Evolutionary conservation across 2,888 invertebrate genomes (phyloP), one percentile per base, ranked within the genome.

Genomic region (Lobophora halterata): DNA sequence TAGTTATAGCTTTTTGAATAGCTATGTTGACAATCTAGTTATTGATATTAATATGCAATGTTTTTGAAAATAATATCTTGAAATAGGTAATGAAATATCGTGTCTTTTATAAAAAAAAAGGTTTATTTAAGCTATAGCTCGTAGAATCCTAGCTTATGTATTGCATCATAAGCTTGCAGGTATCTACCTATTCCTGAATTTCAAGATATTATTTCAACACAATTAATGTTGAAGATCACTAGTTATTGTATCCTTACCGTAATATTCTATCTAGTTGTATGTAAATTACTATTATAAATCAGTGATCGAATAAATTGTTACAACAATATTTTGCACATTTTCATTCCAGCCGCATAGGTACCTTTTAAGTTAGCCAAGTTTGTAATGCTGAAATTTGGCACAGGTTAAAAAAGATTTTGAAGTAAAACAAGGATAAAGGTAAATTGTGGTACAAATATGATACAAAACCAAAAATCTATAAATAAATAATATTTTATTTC

Each of bases 291-390:
- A 73, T n/a, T n/a, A n/a, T 69, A 71, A 67, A 76, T 79, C 85
- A 83, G 86, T 87, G 86, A 81, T 86, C 86, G 86, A 88, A 88
- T 86, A 81, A 80, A 77, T 87, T 88, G 88, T 88, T 88, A 88
- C 80, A 80, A 77, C 81, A 81, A 78, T 69, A 56, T 43, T 47
- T 18, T 17, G 4, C 21, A 12, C 24, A 26, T 25, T 11, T 31
- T n/a, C n/a, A n/a, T n/a, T n/a, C n/a, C n/a, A n/a, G n/a, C n/a
- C n/a, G n/a, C n/a, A n/a, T n/a, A n/a, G n/a, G n/a, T n/a, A n/a
- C n/a, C n/a, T n/a, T n/a, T n/a, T n/a, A n/a, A n/a, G n/a, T n/a
- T n/a, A n/a, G n/a, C n/a, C n/a, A n/a, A n/a, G n/a, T n/a, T n/a
- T n/a, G n/a, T n/a, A n/a, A n/a, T n/a, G n/a, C n/a, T n/a, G n/a